Conservation (phyloP, 2,888 invertebrate species). For the Drosophila helvetica region DNA sequence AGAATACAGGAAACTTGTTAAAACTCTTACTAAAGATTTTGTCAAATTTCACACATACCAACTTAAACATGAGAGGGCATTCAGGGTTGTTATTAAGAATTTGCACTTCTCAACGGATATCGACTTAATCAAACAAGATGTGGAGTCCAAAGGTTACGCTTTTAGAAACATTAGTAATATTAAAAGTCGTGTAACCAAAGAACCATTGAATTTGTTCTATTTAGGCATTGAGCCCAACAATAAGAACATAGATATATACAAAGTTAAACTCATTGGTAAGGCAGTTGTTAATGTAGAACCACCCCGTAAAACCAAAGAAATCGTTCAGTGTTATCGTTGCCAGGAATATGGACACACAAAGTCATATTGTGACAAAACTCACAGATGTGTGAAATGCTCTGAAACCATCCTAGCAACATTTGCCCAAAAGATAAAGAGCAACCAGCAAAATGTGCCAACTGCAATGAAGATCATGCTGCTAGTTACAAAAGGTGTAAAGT, state of each 20-base stretch:
- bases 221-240: conserved; percentile 31
- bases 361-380: conserved; percentile 28
- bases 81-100: conserved; percentile 14
- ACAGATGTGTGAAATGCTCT: conserved; percentile 37
- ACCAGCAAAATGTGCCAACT: conserved; percentile 27
- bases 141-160: conserved; percentile 25
- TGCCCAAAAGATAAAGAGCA: conserved; percentile 30
- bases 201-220: conserved; percentile 25
- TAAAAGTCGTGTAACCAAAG: conserved; percentile 29
- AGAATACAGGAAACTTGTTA: conserved; percentile 12
- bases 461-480: conserved; percentile 27
- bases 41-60: conserved; percentile 21
- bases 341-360: conserved; percentile 44
- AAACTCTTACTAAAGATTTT: conserved; percentile 1
- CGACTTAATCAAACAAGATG: conserved; percentile 7
- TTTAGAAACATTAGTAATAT: conserved; percentile 30
- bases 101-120: conserved; percentile 9
- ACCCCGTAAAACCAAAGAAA: conserved; percentile 18
- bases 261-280: conserved; percentile 22
- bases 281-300: conserved; percentile 23
- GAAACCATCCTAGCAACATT: conserved; percentile 22
- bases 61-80: conserved; percentile 16
- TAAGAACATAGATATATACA: conserved; percentile 28
- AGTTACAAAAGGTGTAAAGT: conserved; percentile 32
- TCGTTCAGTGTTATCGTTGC: conserved; percentile 37